Conservation (phyloP, 2,888 invertebrate genomes). For the Netelia virgata region DNA sequence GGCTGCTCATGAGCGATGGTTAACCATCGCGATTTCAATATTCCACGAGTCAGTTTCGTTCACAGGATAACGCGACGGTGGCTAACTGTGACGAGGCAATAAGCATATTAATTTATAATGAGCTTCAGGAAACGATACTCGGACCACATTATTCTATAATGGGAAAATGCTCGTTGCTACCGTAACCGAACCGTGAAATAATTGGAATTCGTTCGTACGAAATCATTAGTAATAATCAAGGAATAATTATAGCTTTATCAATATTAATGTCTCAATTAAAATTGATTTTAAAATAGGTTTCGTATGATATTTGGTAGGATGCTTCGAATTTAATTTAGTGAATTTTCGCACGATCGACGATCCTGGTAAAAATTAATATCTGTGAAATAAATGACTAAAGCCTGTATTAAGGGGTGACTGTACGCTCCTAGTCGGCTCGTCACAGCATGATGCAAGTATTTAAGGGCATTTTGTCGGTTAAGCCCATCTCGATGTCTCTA, state of each 20-base stretch:
- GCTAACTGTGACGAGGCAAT: not conserved
- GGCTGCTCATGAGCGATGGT: slow-evolving; percentile 8
- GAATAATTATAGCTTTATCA: too few species aligned
- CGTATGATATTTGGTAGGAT: too few species aligned
- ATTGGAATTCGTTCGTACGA: too few species aligned
- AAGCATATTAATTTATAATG: not conserved
- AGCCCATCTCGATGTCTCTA: slow-evolving; percentile 49
- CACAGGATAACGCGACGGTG: not conserved
- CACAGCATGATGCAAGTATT: slow-evolving; percentile 67
- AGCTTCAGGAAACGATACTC: not conserved
- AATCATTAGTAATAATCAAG: too few species aligned
- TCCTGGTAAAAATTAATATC: not conserved
- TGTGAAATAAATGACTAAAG: slow-evolving; percentile 28
- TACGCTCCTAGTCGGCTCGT: slow-evolving; percentile 45
- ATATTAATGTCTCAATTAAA: too few species aligned
- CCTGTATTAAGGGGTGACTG: slow-evolving; percentile 46
- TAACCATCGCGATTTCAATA: slow-evolving; percentile 47
- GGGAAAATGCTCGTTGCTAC: not conserved
- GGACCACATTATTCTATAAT: not conserved
- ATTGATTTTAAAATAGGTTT: too few species aligned
- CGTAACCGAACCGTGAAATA: not conserved
- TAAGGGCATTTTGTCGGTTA: slow-evolving; percentile 75
- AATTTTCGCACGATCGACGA: slow-evolving; percentile 3
- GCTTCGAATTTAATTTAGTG: not conserved
- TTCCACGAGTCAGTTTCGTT: not conserved